A percentile compares a stretch with the other conserved stretches of the same genome.
phyloP scores from a whole-genome alignment of 2,888 invertebrate species.

The Trichogramma evanescens region DNA sequence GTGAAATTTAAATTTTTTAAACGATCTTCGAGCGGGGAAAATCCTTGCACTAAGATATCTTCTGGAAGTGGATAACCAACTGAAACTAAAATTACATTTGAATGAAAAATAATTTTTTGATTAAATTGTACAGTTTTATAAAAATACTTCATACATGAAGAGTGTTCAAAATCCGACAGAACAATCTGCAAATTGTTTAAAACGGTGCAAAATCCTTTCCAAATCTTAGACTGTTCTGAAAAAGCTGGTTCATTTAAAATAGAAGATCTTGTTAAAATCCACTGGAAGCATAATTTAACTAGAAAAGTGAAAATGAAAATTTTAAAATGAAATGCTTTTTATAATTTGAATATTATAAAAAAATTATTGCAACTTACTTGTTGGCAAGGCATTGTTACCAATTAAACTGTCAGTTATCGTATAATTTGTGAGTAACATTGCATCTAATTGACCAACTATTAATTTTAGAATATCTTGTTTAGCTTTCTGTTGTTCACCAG shows the following conservation, averaged over 20 bases:
- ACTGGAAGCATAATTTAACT: slow-evolving; percentile 72
- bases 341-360: no score
- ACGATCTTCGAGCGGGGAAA: slow-evolving; percentile 62
- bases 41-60: slow-evolving; percentile 74
- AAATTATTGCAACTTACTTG: slow-evolving; percentile 48
- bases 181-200: slow-evolving; percentile 59
- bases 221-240: slow-evolving; percentile 60
- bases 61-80: slow-evolving; percentile 60
- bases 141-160: slow-evolving; percentile 50
- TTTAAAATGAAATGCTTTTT: no score
- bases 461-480: slow-evolving; percentile 57
- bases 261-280: slow-evolving; percentile 56
- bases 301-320: slow-evolving; percentile 28
- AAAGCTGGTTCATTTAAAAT: slow-evolving; percentile 53
- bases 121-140: slow-evolving; percentile 5
- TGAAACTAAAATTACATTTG: background rate
- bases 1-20: slow-evolving; percentile 53
- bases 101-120: background rate
- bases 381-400: slow-evolving; percentile 63
- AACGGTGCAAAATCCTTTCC: slow-evolving; percentile 73
- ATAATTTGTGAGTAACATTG: slow-evolving; percentile 64
- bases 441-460: slow-evolving; percentile 60
- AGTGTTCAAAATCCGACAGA: slow-evolving; percentile 49
- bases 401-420: slow-evolving; percentile 60
- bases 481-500: slow-evolving; percentile 47